Conservation (phyloP, 1,140 invertebrate genomes). For the Drosophila takahashii region DNA sequence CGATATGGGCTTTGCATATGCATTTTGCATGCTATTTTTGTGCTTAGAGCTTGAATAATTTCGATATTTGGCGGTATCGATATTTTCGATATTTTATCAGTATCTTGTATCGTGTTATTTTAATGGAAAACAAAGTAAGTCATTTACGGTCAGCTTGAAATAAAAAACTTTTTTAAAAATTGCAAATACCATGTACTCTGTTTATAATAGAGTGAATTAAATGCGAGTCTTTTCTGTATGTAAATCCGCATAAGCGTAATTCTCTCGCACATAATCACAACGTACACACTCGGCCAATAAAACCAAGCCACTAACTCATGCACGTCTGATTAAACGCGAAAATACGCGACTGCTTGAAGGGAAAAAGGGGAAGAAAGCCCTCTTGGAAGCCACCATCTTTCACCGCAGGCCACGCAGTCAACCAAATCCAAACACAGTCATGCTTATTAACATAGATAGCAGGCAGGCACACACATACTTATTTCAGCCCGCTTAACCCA, state of each 20-base stretch:
- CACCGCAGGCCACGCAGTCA: conserved; percentile 60
- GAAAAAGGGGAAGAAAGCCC: not conserved
- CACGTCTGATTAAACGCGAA: conserved; percentile 76
- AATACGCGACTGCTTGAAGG: conserved; percentile 39
- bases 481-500: conserved; percentile 9
- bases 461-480: conserved; percentile 32
- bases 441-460: conserved; percentile 74
- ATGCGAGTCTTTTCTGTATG: conserved; percentile 7
- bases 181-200: no score
- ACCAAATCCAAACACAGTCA: conserved; percentile 70
- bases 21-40: no score
- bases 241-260: conserved; percentile 25
- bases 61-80: no score
- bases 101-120: no score
- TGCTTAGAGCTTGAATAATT: no score
- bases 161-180: no score
- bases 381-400: conserved; percentile 11
- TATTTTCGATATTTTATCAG: no score
- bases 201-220: not conserved
- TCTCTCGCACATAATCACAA: conserved; percentile 28
- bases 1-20: no score
- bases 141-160: no score
- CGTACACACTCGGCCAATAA: conserved; percentile 46
- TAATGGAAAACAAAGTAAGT: no score
- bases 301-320: conserved; percentile 62